Percentiles rank a stretch among this genome's conserved stretches.
Evolutionary conservation across 2,113 vertebrate genomes (phyloP).

Genomic region (Bucco capensis): DNA sequence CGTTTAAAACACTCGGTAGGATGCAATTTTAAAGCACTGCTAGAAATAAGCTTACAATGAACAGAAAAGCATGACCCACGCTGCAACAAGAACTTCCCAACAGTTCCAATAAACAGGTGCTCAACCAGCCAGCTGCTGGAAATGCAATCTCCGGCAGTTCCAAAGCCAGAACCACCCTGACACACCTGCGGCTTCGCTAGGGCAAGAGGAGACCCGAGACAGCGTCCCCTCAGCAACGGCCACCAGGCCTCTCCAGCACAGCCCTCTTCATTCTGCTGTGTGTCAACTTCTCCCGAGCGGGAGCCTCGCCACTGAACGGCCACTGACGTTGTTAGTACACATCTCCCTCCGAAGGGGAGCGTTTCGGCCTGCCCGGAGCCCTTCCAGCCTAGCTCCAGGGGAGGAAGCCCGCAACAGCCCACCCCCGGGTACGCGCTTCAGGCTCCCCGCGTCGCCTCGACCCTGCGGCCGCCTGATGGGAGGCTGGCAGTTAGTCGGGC

Average conservation of each 20-base stretch:
- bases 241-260: background rate
- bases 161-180: background rate
- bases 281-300: background rate
- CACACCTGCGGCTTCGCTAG: background rate
- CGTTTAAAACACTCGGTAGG: background rate
- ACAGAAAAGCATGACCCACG: background rate
- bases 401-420: background rate
- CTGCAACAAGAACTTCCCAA: background rate
- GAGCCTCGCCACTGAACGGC: background rate
- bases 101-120: fast-evolving
- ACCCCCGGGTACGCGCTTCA: background rate
- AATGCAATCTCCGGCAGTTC: fast-evolving
- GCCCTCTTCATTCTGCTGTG: fast-evolving
- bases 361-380: background rate
- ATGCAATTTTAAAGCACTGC: background rate
- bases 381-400: background rate
- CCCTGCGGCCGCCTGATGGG: background rate
- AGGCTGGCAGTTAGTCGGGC: background rate
- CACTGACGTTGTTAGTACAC: fast-evolving
- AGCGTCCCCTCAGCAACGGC: background rate
- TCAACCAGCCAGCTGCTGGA: background rate
- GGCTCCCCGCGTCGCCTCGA: no score
- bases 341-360: background rate
- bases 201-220: fast-evolving
- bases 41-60: background rate